Percentiles rank a stretch among this genome's conserved stretches.
Conservation (phyloP, 2,797 vertebrate species). For the Glyptemys insculpta region DNA sequence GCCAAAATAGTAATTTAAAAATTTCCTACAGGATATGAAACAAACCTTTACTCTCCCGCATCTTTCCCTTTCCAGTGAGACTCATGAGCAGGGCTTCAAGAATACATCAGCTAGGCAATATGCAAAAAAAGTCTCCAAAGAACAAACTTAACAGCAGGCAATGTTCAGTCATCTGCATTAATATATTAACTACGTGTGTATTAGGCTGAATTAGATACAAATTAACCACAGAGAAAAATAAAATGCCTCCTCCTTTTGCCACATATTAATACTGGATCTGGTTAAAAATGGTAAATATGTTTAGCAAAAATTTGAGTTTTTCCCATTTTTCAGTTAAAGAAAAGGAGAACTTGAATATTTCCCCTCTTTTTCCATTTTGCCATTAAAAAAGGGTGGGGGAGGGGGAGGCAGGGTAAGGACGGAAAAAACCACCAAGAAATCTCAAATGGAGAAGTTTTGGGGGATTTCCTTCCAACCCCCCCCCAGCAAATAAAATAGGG, state of each 20-base stretch:
- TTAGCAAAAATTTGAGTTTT: conserved; percentile 18
- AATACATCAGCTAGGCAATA: background rate
- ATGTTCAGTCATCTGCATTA: conserved; percentile 22
- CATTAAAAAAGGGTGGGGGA: background rate
- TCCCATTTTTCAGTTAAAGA: conserved; percentile 21
- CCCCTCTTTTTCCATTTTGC: background rate
- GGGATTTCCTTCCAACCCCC: fast-evolving
- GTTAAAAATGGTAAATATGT: background rate
- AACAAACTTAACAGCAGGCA: conserved; percentile 27
- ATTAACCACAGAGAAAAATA: background rate
- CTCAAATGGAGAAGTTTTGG: background rate
- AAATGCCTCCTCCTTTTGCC: background rate
- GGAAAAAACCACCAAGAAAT: background rate
- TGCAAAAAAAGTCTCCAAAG: background rate
- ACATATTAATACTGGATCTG: background rate
- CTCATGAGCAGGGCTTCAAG: background rate
- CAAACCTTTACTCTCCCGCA: conserved; percentile 42
- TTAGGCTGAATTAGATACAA: background rate
- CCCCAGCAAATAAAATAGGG: background rate
- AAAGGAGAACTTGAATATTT: background rate
- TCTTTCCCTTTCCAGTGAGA: conserved; percentile 55
- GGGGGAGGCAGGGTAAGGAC: background rate
- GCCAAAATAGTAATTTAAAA: conserved; percentile 77
- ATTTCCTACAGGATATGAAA: conserved; percentile 62
- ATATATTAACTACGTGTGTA: conserved; percentile 66